Percentiles rank a stretch among this genome's conserved stretches.
Evolutionary conservation across 2,113 vertebrate species (phyloP).

Genomic region (Myotis davidii): DNA sequence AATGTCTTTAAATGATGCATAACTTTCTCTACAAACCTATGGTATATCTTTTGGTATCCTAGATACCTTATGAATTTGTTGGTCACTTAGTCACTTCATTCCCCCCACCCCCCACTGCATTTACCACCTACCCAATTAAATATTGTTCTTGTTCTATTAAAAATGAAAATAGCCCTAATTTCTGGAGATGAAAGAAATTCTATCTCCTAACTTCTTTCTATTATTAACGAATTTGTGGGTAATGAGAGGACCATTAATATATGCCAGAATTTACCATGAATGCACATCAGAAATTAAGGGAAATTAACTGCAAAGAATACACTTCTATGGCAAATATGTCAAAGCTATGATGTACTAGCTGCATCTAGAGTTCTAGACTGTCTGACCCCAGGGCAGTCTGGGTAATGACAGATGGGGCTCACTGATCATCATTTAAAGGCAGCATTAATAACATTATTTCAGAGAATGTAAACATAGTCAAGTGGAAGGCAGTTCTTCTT

Average conservation of each 20-base stretch:
- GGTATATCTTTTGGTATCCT: background rate
- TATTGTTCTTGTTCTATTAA: background rate
- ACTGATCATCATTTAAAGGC: constrained; percentile 52
- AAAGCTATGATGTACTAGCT: constrained; percentile 52
- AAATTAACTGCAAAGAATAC: constrained; percentile 63
- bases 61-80: background rate
- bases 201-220: background rate
- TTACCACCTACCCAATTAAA: background rate
- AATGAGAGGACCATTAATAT: background rate
- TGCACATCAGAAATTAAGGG: constrained; percentile 46
- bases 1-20: background rate
- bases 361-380: constrained; percentile 60
- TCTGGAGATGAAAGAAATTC: constrained; percentile 15
- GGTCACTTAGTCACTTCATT: background rate
- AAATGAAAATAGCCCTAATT: background rate
- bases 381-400: background rate
- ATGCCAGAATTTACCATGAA: constrained; percentile 7
- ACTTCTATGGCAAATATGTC: constrained; percentile 49
- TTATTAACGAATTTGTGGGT: constrained; percentile 26
- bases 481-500: background rate
- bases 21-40: background rate
- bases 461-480: background rate
- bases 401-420: constrained; percentile 55
- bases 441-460: constrained; percentile 19
- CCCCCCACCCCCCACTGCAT: accelerated